Conservation (phyloP, 2,113 vertebrate genomes). For the Chlorocebus sabaeus region DNA sequence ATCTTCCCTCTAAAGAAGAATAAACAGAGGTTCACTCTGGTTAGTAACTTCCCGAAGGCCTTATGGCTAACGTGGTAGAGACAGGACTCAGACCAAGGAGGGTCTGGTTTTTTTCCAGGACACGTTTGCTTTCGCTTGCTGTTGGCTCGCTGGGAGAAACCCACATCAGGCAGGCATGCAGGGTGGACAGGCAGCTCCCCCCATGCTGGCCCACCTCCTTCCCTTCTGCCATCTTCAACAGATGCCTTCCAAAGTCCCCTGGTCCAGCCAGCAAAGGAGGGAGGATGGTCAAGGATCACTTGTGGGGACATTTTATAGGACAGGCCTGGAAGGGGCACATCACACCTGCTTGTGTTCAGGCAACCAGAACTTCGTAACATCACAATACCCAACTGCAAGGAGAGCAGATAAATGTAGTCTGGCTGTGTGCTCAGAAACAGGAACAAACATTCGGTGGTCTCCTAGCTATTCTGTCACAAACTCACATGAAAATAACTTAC, state of each 20-base stretch:
- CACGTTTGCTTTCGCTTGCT: rapidly evolving
- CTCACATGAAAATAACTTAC: neutral
- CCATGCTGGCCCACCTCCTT: neutral
- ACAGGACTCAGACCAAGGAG: rapidly evolving
- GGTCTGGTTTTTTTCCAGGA: rapidly evolving
- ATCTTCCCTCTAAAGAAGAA: neutral
- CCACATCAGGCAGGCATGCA: rapidly evolving
- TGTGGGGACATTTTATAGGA: too few relatives aligned
- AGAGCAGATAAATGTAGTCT: neutral
- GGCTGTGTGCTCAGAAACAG: rapidly evolving
- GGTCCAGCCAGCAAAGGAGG: neutral
- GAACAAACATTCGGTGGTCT: too few relatives aligned
- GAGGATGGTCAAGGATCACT: too few relatives aligned
- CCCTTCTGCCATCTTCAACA: neutral
- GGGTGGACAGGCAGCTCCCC: too few relatives aligned
- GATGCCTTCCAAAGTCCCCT: neutral
- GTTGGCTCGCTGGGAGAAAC: neutral
- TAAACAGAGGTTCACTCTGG: neutral
- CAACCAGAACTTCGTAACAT: neutral
- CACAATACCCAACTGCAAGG: neutral
- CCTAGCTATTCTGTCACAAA: neutral
- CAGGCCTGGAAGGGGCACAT: neutral
- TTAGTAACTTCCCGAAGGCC: neutral
- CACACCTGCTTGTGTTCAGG: rapidly evolving
- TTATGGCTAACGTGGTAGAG: neutral